Evolutionary conservation across 2,797 vertebrate genomes (phyloP).

Genomic region (Eutrigla gurnardus): DNA sequence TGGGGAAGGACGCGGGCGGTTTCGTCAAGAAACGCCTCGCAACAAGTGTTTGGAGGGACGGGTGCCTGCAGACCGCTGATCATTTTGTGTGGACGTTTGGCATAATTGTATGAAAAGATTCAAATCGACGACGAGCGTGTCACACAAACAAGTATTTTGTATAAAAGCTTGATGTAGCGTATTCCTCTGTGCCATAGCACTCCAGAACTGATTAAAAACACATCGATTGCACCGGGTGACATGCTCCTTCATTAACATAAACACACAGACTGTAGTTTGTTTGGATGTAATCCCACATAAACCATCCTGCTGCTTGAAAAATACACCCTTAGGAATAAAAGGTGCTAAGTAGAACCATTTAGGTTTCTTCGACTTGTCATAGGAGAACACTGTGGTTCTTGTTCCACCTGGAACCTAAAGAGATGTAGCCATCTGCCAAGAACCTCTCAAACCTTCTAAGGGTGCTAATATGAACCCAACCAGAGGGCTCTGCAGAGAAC

Average conservation of each 20-base stretch:
- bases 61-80: conserved; percentile 10
- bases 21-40: conserved; percentile 34
- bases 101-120: conserved; percentile 9
- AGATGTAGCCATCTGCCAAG: not conserved
- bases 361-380: not conserved
- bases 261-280: not conserved
- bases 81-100: conserved; percentile 21
- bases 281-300: not conserved
- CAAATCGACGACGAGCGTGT: not conserved
- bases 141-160: not conserved
- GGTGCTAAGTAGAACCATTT: not conserved
- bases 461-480: not conserved
- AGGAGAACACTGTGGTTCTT: not conserved
- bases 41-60: conserved; percentile 14
- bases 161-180: not conserved
- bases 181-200: conserved; percentile 2
- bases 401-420: not conserved
- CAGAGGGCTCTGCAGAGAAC: not conserved
- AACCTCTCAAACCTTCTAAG: not conserved
- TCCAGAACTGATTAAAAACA: conserved; percentile 4
- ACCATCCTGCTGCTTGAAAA: not conserved
- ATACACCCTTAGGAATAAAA: not conserved
- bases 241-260: not conserved
- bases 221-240: not conserved
- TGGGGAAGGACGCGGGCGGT: conserved; percentile 29